Conservation (phyloP, 2,113 vertebrate species). For the Varanus salvator region DNA sequence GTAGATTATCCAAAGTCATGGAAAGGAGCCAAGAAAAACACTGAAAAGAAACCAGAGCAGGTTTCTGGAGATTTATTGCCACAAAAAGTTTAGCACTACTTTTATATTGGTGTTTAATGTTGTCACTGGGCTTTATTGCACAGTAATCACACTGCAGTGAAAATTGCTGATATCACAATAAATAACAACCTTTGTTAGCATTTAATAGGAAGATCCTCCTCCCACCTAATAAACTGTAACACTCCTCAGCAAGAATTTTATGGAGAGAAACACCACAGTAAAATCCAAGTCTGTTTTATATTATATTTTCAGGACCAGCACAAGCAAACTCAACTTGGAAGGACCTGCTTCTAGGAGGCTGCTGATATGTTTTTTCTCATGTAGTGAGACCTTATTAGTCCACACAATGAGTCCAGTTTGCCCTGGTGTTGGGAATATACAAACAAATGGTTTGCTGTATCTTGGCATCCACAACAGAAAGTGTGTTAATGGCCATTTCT, state of each 20-base stretch:
- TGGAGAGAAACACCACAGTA: slow-evolving; percentile 1
- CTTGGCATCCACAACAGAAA: not conserved
- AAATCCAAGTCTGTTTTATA: slow-evolving; percentile 26
- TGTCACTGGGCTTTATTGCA: slow-evolving; percentile 33
- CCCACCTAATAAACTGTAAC: not conserved
- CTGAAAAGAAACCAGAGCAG: slow-evolving; percentile 21
- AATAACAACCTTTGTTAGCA: slow-evolving; percentile 6
- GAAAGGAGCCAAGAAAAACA: slow-evolving; percentile 28
- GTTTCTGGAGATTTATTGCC: slow-evolving; percentile 28
- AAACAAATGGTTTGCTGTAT: not conserved
- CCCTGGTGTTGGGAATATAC: too few relatives aligned
- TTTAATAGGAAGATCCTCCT: not conserved
- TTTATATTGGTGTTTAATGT: slow-evolving; percentile 28
- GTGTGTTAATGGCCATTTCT: not conserved
- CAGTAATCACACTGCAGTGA: slow-evolving; percentile 17
- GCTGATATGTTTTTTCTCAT: not conserved
- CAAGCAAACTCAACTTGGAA: not conserved
- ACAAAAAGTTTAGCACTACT: slow-evolving; percentile 23
- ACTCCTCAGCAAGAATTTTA: slow-evolving; percentile 12
- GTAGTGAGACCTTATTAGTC: not conserved
- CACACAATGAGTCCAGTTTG: not conserved
- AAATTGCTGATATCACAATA: slow-evolving; percentile 20
- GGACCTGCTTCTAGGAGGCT: not conserved
- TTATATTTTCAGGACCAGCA: not conserved
- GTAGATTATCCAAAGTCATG: slow-evolving; percentile 22